These are phyloP conservation scores for Megaleporinus macrocephalus DNA, from an alignment of 2,113 vertebrate species.

Conservation along the genomic window DNA sequence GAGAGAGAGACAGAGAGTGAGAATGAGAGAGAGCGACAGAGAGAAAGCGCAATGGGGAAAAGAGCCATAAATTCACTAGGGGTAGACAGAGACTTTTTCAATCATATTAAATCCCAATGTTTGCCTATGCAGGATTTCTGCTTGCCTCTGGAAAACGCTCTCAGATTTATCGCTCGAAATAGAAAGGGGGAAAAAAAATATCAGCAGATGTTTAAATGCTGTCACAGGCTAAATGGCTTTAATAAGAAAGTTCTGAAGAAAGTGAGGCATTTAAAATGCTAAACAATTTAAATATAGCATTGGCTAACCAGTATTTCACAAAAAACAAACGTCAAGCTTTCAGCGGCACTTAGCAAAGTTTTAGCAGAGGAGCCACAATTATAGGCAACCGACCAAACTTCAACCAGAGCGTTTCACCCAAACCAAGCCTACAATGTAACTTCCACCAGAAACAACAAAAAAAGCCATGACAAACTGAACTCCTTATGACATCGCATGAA, in stretches of 20 bases:
- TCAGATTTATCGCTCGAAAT: slow-evolving; percentile 37
- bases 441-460: neutral
- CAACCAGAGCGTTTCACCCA: slow-evolving; percentile 29
- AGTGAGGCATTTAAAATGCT: slow-evolving; percentile 1
- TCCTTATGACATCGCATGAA: neutral
- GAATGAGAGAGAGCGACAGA: slow-evolving; percentile 38
- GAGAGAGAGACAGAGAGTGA: slow-evolving; percentile 36
- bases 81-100: slow-evolving; percentile 62
- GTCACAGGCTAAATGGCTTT: neutral
- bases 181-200: neutral
- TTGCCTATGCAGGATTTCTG: slow-evolving; percentile 58
- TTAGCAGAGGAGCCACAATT: slow-evolving; percentile 36
- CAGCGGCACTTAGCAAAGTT: slow-evolving; percentile 8
- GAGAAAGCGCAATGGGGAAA: slow-evolving; percentile 45
- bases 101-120: slow-evolving; percentile 66
- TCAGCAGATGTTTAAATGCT: neutral
- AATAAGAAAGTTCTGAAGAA: slow-evolving; percentile 16
- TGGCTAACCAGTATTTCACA: neutral
- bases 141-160: slow-evolving; percentile 7
- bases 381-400: slow-evolving; percentile 30
- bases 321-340: slow-evolving; percentile 21
- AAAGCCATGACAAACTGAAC: neutral
- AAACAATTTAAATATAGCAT: neutral
- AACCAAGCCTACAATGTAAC: neutral
- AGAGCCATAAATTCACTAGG: slow-evolving; percentile 67